Base-by-base conservation (phyloP, 1,140 invertebrate genomes). In the Pseudomyrmex cubaensis region DNA sequence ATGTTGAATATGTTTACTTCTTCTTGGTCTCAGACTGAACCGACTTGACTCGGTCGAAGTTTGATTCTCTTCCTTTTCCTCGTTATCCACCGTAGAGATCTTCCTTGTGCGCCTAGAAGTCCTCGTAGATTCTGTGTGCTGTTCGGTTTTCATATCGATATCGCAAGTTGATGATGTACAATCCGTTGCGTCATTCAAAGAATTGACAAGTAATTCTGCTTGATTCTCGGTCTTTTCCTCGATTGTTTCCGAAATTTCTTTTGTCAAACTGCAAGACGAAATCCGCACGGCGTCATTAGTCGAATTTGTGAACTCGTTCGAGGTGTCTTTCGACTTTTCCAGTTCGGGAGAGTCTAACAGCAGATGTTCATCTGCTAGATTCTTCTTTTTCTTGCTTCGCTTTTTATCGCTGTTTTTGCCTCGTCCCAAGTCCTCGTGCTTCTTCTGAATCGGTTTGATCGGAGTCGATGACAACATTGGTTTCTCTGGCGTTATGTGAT, bases 401-500 rank as follows among this genome's bases (percentile, higher is more conserved):
- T 82, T 86, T 13, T 85, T 85, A 0, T 86, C 84, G 13, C 35
- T 8, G 2, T 86, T 88, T 4, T 67, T 88, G 54, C 63, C 90
- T 2, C 22, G 87, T 4, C 54, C 13, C 17, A n/a, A 12, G 0
- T 84, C 64, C 1, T 57, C 78, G 12, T 82, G 56, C 8, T 59
- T 54, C 2, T 76, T 87, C 25, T 22, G 48, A 0, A 7, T 4
- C 7, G 72, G 44, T 15, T 89, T 86, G 2, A 87, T 69, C 0
- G 90, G 90, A 1, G 90, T 91, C 0, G 91, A 90, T 0, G 90
- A 52, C 5, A 88, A 82, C 22, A 91, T 89, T 0, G 89, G 87
- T 0, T 84, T 72, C 3, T 89, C 64, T 0, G 93, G 92, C 80
- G 92, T 94, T 0, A 94, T 78, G 35, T 94, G 93, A 83, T 94